A percentile compares a stretch with the other conserved stretches of the same genome.
These are phyloP conservation scores for Wasmannia auropunctata DNA, from an alignment of 1,140 invertebrate genomes.

Conservation along the genomic window DNA sequence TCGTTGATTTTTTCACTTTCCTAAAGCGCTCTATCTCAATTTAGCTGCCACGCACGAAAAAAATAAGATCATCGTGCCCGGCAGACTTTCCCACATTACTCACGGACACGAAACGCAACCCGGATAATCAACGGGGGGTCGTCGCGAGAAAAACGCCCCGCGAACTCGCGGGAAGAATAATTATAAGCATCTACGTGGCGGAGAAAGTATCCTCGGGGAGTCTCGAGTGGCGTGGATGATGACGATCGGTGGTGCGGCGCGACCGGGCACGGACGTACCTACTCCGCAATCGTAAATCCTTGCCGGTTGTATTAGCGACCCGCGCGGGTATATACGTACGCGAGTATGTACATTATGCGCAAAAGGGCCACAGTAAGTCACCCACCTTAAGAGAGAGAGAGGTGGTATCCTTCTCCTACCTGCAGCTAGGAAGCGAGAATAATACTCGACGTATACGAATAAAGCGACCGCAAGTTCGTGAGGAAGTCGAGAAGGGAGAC, in stretches of 20 bases:
- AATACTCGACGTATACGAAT: slow-evolving; percentile 24
- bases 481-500: background rate
- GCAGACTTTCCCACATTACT: slow-evolving; percentile 31
- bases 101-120: background rate
- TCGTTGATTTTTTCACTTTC: background rate
- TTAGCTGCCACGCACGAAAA: background rate
- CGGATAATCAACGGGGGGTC: slow-evolving; percentile 30
- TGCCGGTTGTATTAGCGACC: slow-evolving; percentile 45
- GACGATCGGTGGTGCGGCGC: slow-evolving; percentile 48
- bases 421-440: slow-evolving; percentile 48
- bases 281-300: slow-evolving; percentile 65
- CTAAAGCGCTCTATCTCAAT: too few species aligned
- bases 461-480: slow-evolving; percentile 30
- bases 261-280: slow-evolving; percentile 37
- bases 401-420: background rate
- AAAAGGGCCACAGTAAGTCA: slow-evolving; percentile 63
- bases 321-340: slow-evolving; percentile 25
- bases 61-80: background rate
- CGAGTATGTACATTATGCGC: slow-evolving; percentile 53
- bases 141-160: slow-evolving; percentile 23
- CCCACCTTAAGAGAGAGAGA: slow-evolving; percentile 14
- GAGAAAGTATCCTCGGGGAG: slow-evolving; percentile 31
- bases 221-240: slow-evolving; percentile 28
- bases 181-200: slow-evolving; percentile 17
- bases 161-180: slow-evolving; percentile 38